A percentile compares a stretch with the other conserved stretches of the same genome.
phyloP scores from a whole-genome alignment of 1,140 invertebrate genomes.

The Cotesia glomerata region DNA sequence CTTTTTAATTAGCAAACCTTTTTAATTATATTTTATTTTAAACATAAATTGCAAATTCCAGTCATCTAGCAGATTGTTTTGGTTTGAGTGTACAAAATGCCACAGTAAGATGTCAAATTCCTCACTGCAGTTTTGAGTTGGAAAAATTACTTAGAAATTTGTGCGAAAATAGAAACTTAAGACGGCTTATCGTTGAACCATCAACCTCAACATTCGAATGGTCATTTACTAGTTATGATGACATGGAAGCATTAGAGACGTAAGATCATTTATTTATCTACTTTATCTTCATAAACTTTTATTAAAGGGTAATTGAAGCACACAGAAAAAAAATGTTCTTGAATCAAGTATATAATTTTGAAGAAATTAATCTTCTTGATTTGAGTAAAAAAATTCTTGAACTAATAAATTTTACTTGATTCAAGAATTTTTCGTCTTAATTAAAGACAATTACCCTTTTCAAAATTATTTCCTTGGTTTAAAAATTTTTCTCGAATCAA shows the following conservation, averaged over 20 bases:
- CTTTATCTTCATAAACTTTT: too few relatives aligned
- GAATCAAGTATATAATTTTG: too few relatives aligned
- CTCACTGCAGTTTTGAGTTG: conserved; percentile 42
- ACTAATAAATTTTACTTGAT: too few relatives aligned
- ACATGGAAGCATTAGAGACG: conserved; percentile 39
- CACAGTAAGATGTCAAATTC: conserved; percentile 52
- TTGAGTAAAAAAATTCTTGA: too few relatives aligned
- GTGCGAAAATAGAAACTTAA: conserved; percentile 51
- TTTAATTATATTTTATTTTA: neutral
- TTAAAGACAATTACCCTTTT: too few relatives aligned
- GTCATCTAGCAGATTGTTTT: conserved; percentile 52
- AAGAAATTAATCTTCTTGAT: too few relatives aligned
- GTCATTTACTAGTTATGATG: conserved; percentile 35
- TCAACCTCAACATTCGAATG: conserved; percentile 48
- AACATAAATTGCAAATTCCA: conserved; percentile 29
- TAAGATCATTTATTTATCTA: conserved; percentile 26
- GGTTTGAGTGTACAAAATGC: conserved; percentile 56
- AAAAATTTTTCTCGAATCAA: too few relatives aligned
- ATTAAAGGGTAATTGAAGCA: too few relatives aligned
- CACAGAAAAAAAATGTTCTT: too few relatives aligned
- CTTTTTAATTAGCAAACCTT: too few relatives aligned
- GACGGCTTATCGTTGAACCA: conserved; percentile 55
- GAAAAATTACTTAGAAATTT: conserved; percentile 51
- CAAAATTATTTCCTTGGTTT: too few relatives aligned
- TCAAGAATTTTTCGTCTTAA: too few relatives aligned